Percentiles rank a stretch among this genome's conserved stretches.
These are phyloP conservation scores for Poecilia velifera DNA, from an alignment of 2,797 vertebrate species.

Conservation along the genomic window DNA sequence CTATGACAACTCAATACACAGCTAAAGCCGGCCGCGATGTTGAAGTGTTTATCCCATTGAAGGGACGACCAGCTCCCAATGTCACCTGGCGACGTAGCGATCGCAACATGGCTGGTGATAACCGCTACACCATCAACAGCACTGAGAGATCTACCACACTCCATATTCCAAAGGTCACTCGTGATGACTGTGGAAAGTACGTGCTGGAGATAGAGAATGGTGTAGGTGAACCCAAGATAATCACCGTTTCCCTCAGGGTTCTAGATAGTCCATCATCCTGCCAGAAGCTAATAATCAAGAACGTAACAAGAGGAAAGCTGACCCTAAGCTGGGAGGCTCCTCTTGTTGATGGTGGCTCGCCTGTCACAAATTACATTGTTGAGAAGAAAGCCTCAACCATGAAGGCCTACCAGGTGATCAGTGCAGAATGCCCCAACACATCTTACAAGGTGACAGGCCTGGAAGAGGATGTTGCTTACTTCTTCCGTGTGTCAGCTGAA, in stretches of 20 bases:
- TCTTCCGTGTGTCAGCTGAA: constrained; percentile 96
- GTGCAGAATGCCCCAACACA: constrained; percentile 88
- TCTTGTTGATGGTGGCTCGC: constrained; percentile 91
- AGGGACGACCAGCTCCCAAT: constrained; percentile 92
- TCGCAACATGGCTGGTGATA: constrained; percentile 88
- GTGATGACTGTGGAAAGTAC: constrained; percentile 95
- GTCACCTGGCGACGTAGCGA: constrained; percentile 94
- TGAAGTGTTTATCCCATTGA: constrained; percentile 90
- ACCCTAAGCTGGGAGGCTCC: constrained; percentile 96
- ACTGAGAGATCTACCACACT: constrained; percentile 92
- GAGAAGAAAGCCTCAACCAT: constrained; percentile 96
- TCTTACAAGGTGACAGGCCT: constrained; percentile 89
- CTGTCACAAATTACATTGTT: constrained; percentile 93
- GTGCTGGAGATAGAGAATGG: constrained; percentile 96
- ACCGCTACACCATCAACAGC: constrained; percentile 89
- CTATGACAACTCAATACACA: constrained; percentile 91
- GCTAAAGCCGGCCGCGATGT: constrained; percentile 92
- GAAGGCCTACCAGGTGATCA: constrained; percentile 91
- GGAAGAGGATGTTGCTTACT: constrained; percentile 90
- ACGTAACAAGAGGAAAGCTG: constrained; percentile 91
- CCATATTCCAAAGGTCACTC: constrained; percentile 89
- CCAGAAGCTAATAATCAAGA: constrained; percentile 92
- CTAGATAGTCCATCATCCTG: constrained; percentile 94
- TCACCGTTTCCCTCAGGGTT: constrained; percentile 91
- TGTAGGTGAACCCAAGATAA: constrained; percentile 91